These are phyloP conservation scores for Cyphomyrus discorhynchus DNA, from an alignment of 2,113 vertebrate species.

Conservation along the genomic window DNA sequence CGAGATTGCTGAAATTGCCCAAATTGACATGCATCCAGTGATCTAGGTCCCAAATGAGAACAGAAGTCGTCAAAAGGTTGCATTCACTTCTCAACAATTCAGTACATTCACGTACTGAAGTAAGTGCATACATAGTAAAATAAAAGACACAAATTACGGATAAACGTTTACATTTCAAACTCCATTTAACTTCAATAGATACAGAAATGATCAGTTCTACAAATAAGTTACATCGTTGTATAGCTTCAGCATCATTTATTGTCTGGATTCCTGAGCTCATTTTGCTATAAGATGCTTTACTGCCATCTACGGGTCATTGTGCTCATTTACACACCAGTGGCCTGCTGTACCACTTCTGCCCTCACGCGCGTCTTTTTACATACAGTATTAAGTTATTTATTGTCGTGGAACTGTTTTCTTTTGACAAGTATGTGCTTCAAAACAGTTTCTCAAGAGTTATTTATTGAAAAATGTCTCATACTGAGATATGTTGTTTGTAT, in stretches of 20 bases:
- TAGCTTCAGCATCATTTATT: neutral
- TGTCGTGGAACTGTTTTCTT: neutral
- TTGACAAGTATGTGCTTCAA: neutral
- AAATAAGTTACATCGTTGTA: neutral
- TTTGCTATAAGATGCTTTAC: neutral
- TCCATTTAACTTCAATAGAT: neutral
- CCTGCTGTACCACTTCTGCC: neutral
- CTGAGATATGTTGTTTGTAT: slow-evolving; percentile 1
- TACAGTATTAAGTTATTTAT: slow-evolving; percentile 3
- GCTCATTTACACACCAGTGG: neutral
- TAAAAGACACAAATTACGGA: neutral
- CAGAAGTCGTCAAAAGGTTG: neutral
- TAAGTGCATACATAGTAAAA: neutral
- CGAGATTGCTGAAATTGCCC: neutral
- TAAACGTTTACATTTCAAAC: neutral
- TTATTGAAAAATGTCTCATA: neutral
- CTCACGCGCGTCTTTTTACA: neutral
- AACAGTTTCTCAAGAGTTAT: neutral
- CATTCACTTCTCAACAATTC: neutral
- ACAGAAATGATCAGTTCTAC: neutral
- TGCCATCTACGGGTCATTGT: neutral
- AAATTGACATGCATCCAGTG: neutral
- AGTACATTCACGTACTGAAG: neutral
- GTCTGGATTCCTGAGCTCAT: neutral
- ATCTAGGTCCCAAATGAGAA: neutral